Evolutionary conservation across 2,797 vertebrate genomes (phyloP).

Genomic region (Muscicapa comitata): DNA sequence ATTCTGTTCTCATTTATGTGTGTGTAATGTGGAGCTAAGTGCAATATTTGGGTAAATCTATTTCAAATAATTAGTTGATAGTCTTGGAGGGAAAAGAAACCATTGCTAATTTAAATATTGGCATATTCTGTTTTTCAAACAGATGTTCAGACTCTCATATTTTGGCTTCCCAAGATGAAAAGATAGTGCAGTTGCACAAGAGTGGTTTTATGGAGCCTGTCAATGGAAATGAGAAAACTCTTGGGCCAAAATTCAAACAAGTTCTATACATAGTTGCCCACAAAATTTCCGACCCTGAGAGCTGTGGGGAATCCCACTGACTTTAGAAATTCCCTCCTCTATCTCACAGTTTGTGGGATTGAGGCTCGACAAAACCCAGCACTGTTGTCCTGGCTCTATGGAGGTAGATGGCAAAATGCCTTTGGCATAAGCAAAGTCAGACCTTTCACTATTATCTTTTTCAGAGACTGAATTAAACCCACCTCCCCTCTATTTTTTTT

Average conservation of each 20-base stretch:
- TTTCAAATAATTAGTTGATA: constrained; percentile 70
- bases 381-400: background rate
- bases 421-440: background rate
- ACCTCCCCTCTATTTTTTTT: background rate
- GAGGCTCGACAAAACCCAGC: background rate
- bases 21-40: constrained; percentile 54
- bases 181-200: constrained; percentile 55
- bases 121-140: constrained; percentile 54
- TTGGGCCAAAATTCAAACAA: constrained; percentile 57
- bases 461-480: background rate
- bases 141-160: constrained; percentile 59
- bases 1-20: constrained; percentile 57
- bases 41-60: constrained; percentile 65
- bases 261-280: constrained; percentile 63
- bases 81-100: constrained; percentile 50
- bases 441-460: constrained; percentile 7
- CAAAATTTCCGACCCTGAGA: constrained; percentile 36
- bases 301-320: constrained; percentile 62
- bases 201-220: constrained; percentile 50
- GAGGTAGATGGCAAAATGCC: constrained; percentile 45
- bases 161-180: constrained; percentile 63
- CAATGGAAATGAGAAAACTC: constrained; percentile 60
- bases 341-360: background rate
- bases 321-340: constrained; percentile 47
- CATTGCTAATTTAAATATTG: constrained; percentile 62